phyloP scores from a whole-genome alignment of 1,140 invertebrate genomes.

The Eumeta japonica region DNA sequence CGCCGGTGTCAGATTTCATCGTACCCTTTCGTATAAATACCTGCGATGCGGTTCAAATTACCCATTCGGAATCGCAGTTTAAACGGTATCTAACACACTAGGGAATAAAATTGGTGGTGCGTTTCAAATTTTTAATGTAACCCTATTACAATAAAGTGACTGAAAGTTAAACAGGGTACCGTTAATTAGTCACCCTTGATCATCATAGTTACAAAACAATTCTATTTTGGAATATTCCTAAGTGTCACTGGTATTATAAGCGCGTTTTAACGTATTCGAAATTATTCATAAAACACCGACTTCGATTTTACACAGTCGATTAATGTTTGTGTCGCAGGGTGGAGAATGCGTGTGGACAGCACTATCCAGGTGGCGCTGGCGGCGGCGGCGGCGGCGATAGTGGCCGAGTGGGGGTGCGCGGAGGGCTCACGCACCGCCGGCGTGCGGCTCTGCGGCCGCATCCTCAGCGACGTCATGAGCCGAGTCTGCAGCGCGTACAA shows the following conservation, averaged over 20 bases:
- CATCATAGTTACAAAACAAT: too few species aligned
- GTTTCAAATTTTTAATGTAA: too few species aligned
- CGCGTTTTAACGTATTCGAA: too few species aligned
- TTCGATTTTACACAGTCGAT: neutral
- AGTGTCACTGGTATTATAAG: neutral
- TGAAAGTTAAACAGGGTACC: too few species aligned
- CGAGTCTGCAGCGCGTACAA: constrained; percentile 44
- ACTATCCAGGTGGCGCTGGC: constrained; percentile 23
- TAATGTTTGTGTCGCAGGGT: constrained; percentile 18
- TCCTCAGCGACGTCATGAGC: constrained; percentile 41
- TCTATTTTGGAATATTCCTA: neutral
- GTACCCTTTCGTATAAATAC: constrained; percentile 49
- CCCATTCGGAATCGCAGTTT: too few species aligned
- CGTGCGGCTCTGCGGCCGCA: constrained; percentile 39
- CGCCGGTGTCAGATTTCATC: constrained; percentile 37
- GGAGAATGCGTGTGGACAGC: constrained; percentile 28
- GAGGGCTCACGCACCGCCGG: constrained; percentile 22
- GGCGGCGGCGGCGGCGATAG: constrained; percentile 26
- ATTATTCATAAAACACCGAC: constrained; percentile 21
- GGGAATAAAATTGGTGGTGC: too few species aligned
- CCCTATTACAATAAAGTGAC: too few species aligned
- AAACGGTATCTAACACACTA: too few species aligned
- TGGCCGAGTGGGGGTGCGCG: constrained; percentile 10
- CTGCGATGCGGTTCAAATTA: constrained; percentile 30
- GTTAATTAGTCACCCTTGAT: too few species aligned